These are phyloP conservation scores for Pagrus major DNA, from an alignment of 2,113 vertebrate species.

Conservation along the genomic window DNA sequence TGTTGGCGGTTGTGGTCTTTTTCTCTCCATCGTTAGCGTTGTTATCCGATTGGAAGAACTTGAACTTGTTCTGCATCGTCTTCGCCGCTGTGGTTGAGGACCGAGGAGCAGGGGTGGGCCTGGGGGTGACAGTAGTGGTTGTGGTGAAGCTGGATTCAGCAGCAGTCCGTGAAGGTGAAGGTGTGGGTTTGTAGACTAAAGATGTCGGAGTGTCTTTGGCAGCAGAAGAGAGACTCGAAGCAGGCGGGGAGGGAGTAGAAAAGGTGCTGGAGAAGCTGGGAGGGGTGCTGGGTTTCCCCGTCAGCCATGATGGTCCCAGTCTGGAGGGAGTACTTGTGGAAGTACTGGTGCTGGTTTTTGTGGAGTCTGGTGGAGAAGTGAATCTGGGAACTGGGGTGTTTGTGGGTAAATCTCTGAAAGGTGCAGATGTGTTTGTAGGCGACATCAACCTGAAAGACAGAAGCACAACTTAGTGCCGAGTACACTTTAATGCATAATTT, in stretches of 20 bases:
- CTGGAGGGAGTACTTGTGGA: conserved; percentile 37
- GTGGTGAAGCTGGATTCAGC: background rate
- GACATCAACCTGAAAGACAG: conserved; percentile 55
- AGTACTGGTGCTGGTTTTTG: conserved; percentile 32
- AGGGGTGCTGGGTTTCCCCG: conserved; percentile 47
- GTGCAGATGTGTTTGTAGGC: conserved; percentile 7
- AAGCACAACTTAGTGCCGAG: background rate
- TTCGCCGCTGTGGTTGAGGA: conserved; percentile 70
- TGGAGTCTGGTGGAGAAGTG: conserved; percentile 20
- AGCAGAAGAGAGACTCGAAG: background rate
- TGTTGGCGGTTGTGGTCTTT: background rate
- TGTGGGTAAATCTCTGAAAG: conserved; percentile 40
- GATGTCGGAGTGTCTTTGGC: background rate
- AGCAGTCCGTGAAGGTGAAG: background rate
- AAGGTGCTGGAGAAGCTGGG: conserved; percentile 13
- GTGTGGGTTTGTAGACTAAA: conserved; percentile 8
- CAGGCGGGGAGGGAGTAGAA: conserved; percentile 14
- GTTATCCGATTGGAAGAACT: conserved; percentile 77
- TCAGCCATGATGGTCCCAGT: conserved; percentile 52
- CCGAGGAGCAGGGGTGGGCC: conserved; percentile 33
- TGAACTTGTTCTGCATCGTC: conserved; percentile 86
- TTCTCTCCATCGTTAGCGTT: background rate
- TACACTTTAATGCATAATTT: background rate
- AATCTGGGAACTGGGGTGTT: conserved; percentile 55
- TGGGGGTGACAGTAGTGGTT: conserved; percentile 12